Evolutionary conservation across 2,797 vertebrate species (phyloP).

Genomic region (Darevskia nairensis): DNA sequence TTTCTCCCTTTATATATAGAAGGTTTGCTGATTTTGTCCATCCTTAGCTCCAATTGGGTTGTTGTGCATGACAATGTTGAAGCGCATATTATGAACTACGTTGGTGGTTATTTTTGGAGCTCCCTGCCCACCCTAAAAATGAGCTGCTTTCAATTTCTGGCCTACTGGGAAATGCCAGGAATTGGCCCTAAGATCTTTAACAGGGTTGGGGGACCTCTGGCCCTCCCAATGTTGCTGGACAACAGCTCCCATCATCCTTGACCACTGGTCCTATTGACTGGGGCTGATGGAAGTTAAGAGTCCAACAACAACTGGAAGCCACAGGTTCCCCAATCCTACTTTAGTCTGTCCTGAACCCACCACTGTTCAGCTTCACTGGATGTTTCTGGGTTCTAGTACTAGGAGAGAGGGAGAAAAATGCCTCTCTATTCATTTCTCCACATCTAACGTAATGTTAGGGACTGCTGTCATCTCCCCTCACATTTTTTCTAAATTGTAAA

Average conservation of each 20-base stretch:
- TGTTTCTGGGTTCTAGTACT: neutral
- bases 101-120: no score
- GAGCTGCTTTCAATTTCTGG: no score
- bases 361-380: neutral
- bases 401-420: neutral
- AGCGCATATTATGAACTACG: no score
- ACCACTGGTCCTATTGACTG: no score
- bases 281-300: no score
- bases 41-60: no score
- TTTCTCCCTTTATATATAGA: neutral
- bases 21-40: no score
- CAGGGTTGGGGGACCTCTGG: neutral
- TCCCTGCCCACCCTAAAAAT: no score
- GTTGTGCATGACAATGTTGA: no score
- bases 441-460: neutral
- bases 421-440: neutral
- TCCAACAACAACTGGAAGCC: no score
- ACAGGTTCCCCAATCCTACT: neutral
- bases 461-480: neutral
- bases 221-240: no score
- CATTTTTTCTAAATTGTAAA: neutral
- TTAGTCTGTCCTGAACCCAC: neutral
- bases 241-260: no score
- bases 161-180: neutral
- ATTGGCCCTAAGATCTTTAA: neutral